A percentile compares a stretch with the other conserved stretches of the same genome.
Evolutionary conservation across 2,888 invertebrate genomes (phyloP).

Genomic region (Napeogenes inachia): DNA sequence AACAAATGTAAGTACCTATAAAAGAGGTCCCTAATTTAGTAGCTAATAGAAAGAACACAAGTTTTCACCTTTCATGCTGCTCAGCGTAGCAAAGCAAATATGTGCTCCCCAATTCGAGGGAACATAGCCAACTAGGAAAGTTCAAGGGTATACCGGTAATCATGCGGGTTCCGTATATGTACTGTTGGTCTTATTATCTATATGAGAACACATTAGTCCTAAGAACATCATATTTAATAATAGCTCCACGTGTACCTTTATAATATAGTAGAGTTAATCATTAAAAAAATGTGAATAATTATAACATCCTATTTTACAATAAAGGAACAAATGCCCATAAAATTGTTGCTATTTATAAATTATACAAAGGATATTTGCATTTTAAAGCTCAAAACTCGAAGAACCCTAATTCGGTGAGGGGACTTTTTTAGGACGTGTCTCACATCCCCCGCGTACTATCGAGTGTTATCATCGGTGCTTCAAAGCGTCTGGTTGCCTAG

Average conservation of each 20-base stretch:
- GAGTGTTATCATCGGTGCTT: conserved; percentile 36
- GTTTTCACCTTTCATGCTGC: conserved; percentile 27
- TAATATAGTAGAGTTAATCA: too few relatives aligned
- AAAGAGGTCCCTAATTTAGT: conserved; percentile 32
- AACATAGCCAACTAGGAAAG: conserved; percentile 20
- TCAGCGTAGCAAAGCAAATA: conserved; percentile 30
- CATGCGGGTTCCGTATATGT: conserved; percentile 17
- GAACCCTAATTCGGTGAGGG: conserved; percentile 21
- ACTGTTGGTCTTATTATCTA: background rate
- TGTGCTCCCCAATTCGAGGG: conserved; percentile 27
- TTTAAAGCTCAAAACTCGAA: background rate
- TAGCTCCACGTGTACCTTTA: too few relatives aligned
- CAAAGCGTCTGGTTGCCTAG: conserved; percentile 49
- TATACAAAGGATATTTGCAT: too few relatives aligned
- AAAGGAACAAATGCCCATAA: too few relatives aligned
- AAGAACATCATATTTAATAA: too few relatives aligned
- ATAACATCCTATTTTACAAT: too few relatives aligned
- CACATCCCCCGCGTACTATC: conserved; percentile 32
- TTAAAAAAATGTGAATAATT: too few relatives aligned
- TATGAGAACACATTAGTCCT: background rate
- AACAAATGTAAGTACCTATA: conserved; percentile 15
- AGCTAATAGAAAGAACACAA: conserved; percentile 31
- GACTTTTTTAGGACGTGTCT: conserved; percentile 31
- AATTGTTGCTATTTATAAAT: too few relatives aligned
- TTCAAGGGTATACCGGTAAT: conserved; percentile 11